Evolutionary conservation across 2,113 vertebrate species (phyloP), one percentile per base, ranked within the genome.

Genomic region (Crotophaga sulcirostris): DNA sequence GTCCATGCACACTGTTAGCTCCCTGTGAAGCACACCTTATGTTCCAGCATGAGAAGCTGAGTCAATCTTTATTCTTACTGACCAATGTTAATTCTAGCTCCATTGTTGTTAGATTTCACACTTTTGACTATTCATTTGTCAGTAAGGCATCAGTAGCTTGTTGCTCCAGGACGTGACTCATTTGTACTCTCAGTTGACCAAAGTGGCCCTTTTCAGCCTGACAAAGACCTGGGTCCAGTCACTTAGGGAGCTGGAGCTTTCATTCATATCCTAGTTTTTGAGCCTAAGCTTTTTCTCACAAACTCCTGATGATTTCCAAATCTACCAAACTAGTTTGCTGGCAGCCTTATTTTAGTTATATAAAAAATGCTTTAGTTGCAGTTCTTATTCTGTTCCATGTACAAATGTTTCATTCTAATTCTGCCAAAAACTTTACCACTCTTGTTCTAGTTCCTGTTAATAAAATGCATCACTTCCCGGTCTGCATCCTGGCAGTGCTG

Each of bases 401-500:
- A 80, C 64, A 93, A 73, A 75, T 10, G 77, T 86, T 77, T 92
- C 36, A 52, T 84, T 93, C 59, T 70, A 77, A 66, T 86, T 84
- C 76, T 93, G 79, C 79, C 83, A 92, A 54, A 47, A 95, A 77
- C 6, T 51, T 92, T 76, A 34, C 52, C 51, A 47, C 68, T 74
- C 42, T 83, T 74, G 4, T 62, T 95, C 74, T 49, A 82, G 66
- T 77, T 97, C 56, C 81, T 90, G 72, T 84, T 89, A 94, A 87
- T 75, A 89, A 91, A 95, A 82, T 44, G 18, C 34, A 62, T 19
- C 21, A 33, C 33, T 95, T 96, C 90, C 94, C 85, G 44, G 10
- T 77, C 91, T 96, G 88, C 79, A 78, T 96, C 94, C 91, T 93
- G 83, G 70, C 81, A 74, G 76, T 87, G 79, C 72, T 92, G 89